Evolutionary conservation across 30 jellyfish, hydroid and myxozoan genomes (phyloP).

Genomic region (Calvadosia cruxmelitensis): DNA sequence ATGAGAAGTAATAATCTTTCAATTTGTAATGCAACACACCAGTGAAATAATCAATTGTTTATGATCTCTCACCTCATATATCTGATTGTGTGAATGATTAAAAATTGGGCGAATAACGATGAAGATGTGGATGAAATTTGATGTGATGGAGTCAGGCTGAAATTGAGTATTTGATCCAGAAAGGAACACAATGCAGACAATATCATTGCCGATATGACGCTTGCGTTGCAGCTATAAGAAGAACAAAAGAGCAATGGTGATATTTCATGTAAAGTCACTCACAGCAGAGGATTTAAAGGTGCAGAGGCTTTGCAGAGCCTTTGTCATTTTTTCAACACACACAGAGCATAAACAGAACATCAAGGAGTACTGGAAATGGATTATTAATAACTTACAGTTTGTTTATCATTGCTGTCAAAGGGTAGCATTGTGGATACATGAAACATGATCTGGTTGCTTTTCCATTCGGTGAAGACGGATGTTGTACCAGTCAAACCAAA

Average conservation of each 20-base stretch:
- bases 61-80: not conserved
- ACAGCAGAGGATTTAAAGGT: too few relatives aligned
- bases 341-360: too few relatives aligned
- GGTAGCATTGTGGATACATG: conserved; percentile 93
- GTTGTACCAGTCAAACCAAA: conserved; percentile 69
- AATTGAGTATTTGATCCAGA: conserved; percentile 58
- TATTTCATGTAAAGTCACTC: too few relatives aligned
- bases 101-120: conserved; percentile 48
- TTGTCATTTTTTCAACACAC: too few relatives aligned
- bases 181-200: conserved; percentile 79
- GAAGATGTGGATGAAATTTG: conserved; percentile 47
- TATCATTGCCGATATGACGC: conserved; percentile 92
- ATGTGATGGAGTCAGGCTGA: conserved; percentile 59
- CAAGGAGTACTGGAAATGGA: too few relatives aligned
- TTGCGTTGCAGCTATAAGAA: conserved; percentile 71
- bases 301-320: too few relatives aligned
- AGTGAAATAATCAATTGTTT: too few relatives aligned
- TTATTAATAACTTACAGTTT: conserved; percentile 44
- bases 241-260: not conserved
- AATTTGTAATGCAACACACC: conserved; percentile 17
- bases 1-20: not conserved
- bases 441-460: conserved; percentile 57
- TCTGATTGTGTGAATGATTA: not conserved
- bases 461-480: conserved; percentile 72
- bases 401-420: conserved; percentile 70